Conservation (phyloP, 1,140 invertebrate genomes). For the Thaumetopoea pityocampa region DNA sequence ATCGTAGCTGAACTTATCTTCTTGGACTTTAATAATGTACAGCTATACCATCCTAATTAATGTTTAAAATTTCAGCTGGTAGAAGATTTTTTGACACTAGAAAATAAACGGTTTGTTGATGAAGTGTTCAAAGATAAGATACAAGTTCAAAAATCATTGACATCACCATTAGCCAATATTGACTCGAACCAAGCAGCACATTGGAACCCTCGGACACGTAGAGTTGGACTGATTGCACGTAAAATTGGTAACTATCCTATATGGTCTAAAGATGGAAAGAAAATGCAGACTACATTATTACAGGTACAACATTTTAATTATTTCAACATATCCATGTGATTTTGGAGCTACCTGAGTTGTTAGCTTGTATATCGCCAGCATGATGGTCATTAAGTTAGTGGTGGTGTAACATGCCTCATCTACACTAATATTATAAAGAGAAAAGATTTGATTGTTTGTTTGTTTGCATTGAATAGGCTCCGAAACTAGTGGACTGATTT, state of each 20-base stretch:
- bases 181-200: constrained; percentile 75
- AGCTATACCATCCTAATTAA: too few relatives aligned
- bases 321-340: background rate
- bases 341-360: too few relatives aligned
- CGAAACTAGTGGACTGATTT: too few relatives aligned
- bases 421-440: too few relatives aligned
- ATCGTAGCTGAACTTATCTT: too few relatives aligned
- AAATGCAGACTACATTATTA: constrained; percentile 86
- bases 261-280: constrained; percentile 92
- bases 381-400: too few relatives aligned
- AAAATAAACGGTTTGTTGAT: constrained; percentile 90
- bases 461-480: too few relatives aligned
- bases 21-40: too few relatives aligned
- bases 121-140: constrained; percentile 85
- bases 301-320: constrained; percentile 78
- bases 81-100: constrained; percentile 84
- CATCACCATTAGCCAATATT: constrained; percentile 63
- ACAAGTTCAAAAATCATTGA: constrained; percentile 47
- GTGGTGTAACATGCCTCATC: too few relatives aligned
- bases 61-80: constrained; percentile 72
- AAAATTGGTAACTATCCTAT: constrained; percentile 96
- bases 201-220: constrained; percentile 80
- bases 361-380: too few relatives aligned
- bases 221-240: constrained; percentile 91
- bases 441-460: too few relatives aligned